Evolutionary conservation across 2,888 invertebrate species (phyloP), one percentile per base, ranked within the genome.

Genomic region (Habroteleia sp.): DNA sequence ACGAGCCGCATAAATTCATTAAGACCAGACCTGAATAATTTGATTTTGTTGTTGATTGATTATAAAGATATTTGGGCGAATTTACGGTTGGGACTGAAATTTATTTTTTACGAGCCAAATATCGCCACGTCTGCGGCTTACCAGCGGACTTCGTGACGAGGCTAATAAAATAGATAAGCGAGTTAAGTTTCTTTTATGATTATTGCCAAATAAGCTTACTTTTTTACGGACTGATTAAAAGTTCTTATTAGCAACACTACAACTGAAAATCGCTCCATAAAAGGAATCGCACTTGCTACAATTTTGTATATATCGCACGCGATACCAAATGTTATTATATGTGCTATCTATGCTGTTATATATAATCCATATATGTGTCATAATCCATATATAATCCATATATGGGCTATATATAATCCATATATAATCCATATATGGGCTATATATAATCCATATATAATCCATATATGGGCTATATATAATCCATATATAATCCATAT

Each of bases 101-200:
- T n/a, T 17, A 37, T 50, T 54, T 52, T 71, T 71, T 60, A 71
- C 46, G 62, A 62, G 1, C 27, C 20, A 10, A 16, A 35, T 62
- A 71, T 62, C 54, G 10, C 42, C n/a, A 25, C 27, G n/a, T 2
- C 25, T 5, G 23, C 27, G 33, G 41, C 25, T 8, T 16, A 60
- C 14, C 17, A 11, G 1, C 25, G 27, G 25, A 20, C 11, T n/a
- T 44, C 29, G 17, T 33, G 44, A 73, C 37, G 66, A 50, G 50
- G 25, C 41, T 44, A 58, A 50, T 65, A 73, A 73, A 73, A 73
- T 73, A 65, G 72, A 73, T 73, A 73, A 73, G 65, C 56, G 10
- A 56, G 48, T 72, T 56, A 42, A 72, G 23, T n/a, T 42, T 33
- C 35, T 58, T 73, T 73, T 73, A 73, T 65, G 72, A 73, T 73